phyloP scores from a whole-genome alignment of 2,888 invertebrate genomes.

The Dryobotodes eremita region DNA sequence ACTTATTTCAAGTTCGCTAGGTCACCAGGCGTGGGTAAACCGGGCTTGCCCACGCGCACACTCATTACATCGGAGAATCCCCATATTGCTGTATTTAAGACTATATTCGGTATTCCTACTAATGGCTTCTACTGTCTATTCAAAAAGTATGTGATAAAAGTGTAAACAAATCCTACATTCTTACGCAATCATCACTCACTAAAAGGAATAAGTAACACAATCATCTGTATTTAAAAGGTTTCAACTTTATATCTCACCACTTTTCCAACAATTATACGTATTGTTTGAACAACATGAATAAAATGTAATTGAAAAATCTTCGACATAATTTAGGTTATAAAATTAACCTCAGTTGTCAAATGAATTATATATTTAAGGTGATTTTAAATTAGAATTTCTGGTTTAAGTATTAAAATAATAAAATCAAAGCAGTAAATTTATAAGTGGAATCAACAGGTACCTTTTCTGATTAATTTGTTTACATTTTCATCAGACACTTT shows the following conservation, averaged over 20 bases:
- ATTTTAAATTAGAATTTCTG: neutral
- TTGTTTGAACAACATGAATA: no score
- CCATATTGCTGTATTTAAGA: conserved; percentile 47
- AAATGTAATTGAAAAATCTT: neutral
- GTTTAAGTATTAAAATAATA: neutral
- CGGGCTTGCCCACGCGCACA: conserved; percentile 59
- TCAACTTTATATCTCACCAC: neutral
- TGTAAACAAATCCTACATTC: neutral
- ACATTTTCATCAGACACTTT: no score
- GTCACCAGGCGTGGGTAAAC: conserved; percentile 64
- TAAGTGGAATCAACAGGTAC: no score
- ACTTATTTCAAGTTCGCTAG: conserved; percentile 64
- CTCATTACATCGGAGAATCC: conserved; percentile 50
- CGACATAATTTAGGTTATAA: neutral
- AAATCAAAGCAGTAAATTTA: no score
- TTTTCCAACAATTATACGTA: no score
- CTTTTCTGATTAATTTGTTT: neutral
- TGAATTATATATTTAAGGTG: neutral
- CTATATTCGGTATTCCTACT: conserved; percentile 42
- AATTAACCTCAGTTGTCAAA: neutral
- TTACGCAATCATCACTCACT: neutral
- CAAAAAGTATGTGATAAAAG: neutral
- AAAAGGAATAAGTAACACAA: neutral
- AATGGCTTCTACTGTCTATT: neutral
- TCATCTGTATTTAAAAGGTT: neutral